These are phyloP conservation scores for Sylvia atricapilla DNA, from an alignment of 2,113 vertebrate species.

Conservation along the genomic window DNA sequence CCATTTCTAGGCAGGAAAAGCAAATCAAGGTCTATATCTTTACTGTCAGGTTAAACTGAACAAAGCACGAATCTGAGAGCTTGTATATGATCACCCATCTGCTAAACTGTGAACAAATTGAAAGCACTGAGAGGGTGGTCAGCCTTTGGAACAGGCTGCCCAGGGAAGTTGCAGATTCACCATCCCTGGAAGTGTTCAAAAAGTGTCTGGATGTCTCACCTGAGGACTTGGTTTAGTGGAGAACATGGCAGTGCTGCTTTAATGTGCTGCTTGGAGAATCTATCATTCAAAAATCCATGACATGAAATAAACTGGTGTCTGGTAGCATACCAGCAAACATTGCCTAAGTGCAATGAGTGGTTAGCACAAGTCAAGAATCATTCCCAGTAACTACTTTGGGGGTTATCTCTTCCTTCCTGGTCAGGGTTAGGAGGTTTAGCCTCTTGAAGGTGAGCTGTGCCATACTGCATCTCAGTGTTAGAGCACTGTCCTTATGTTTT, in stretches of 20 bases:
- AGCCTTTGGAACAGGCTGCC: background rate
- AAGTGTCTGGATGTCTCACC: background rate
- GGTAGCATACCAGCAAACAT: background rate
- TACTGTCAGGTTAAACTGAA: background rate
- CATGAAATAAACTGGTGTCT: rapidly evolving
- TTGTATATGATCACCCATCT: background rate
- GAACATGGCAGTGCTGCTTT: background rate
- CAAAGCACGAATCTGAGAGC: background rate
- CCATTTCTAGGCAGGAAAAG: background rate
- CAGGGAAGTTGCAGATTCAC: background rate
- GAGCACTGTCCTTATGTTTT: background rate
- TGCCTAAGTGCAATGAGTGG: background rate
- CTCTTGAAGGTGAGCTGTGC: background rate
- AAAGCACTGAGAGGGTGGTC: background rate
- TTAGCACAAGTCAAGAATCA: background rate
- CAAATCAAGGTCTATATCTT: background rate
- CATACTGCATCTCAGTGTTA: background rate
- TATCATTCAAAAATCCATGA: background rate
- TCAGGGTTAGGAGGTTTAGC: background rate
- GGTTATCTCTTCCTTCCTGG: background rate
- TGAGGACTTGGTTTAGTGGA: background rate
- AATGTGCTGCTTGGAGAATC: background rate
- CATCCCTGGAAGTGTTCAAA: background rate
- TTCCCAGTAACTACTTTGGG: background rate
- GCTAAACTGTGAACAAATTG: background rate